Percentiles rank a stretch among this genome's conserved stretches.
phyloP scores from a whole-genome alignment of 2,888 invertebrate genomes.

The Parapristionchus giblindavisi region DNA sequence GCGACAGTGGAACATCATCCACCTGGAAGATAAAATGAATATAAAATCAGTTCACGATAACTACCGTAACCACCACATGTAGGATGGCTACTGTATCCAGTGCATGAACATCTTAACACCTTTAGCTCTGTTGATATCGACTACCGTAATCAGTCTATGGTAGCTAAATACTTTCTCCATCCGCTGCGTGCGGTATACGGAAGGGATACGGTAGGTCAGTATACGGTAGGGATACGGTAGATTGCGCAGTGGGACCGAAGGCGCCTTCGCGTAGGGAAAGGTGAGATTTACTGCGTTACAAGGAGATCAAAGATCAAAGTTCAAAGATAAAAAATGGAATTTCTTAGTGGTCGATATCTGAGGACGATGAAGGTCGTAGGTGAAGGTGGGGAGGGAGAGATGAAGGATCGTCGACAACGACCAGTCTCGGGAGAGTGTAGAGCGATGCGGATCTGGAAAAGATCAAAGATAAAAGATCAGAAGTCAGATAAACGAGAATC shows the following conservation, averaged over 20 bases:
- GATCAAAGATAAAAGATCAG: no score
- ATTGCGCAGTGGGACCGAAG: constrained; percentile 40
- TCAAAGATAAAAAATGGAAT: no score
- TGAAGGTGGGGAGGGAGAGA: constrained; percentile 64
- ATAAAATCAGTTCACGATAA: no score
- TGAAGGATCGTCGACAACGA: constrained; percentile 61
- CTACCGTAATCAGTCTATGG: no score
- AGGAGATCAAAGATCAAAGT: no score
- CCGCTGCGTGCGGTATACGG: no score
- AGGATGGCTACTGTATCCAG: no score
- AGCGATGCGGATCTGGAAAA: constrained; percentile 58
- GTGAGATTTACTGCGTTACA: constrained; percentile 70
- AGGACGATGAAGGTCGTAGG: constrained; percentile 62
- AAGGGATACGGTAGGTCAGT: no score
- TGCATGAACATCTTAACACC: no score
- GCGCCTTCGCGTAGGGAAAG: constrained; percentile 63
- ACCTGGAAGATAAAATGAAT: constrained; percentile 55
- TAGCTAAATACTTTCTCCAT: no score
- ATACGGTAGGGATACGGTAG: constrained; percentile 51
- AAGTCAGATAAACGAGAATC: no score
- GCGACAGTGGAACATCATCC: constrained; percentile 56
- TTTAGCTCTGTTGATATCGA: constrained; percentile 40
- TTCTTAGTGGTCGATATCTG: constrained; percentile 60
- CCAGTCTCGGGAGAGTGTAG: constrained; percentile 59
- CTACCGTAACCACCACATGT: no score